Evolutionary conservation across 2,888 invertebrate genomes (phyloP), one percentile per base, ranked within the genome.

Genomic region (Pristionchus japonicus): DNA sequence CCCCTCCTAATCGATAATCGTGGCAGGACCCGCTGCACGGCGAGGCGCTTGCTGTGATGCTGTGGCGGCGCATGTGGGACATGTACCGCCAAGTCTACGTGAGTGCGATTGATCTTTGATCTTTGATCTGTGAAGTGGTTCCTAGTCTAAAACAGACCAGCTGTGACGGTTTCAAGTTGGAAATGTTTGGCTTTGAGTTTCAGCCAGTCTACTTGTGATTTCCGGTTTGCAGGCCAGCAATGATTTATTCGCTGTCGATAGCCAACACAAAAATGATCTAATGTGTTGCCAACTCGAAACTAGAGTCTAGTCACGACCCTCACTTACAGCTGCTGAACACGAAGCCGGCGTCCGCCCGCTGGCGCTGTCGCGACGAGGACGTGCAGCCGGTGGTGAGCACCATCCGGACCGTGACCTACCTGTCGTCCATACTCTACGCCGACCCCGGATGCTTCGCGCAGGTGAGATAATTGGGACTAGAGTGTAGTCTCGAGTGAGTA

Each of bases 61-160:
- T 83, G 82, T 83, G 82, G 82, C 49, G 82, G 49, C 82, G 82
- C 34, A 49, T 83, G 52, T 83, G 52, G 49, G 82, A 83, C 52
- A 83, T 83, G 82, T 83, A 52, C 82, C 52, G 52, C 7, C 82
- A 52, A 31, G 82, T 83, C n/a, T 37, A 20, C 27, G 82, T 83
- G 52, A 83, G 82, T 82, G n/a, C 6, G 11, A n/a, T 43, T 74
- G 37, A 6, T 27, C n/a, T 0, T 74, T 80, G 47, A 13, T 3
- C 27, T 80, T 80, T 27, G 47, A 80, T 80, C 49, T 11, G 7
- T n/a, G n/a, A n/a, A n/a, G n/a, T n/a, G n/a, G n/a, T n/a, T n/a
- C n/a, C n/a, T n/a, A n/a, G n/a, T n/a, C n/a, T n/a, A n/a, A n/a
- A n/a, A n/a, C n/a, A n/a, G n/a, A n/a, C n/a, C n/a, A n/a, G n/a